phyloP scores from a whole-genome alignment of 2,113 vertebrate genomes.

The Pseudopodoces humilis region DNA sequence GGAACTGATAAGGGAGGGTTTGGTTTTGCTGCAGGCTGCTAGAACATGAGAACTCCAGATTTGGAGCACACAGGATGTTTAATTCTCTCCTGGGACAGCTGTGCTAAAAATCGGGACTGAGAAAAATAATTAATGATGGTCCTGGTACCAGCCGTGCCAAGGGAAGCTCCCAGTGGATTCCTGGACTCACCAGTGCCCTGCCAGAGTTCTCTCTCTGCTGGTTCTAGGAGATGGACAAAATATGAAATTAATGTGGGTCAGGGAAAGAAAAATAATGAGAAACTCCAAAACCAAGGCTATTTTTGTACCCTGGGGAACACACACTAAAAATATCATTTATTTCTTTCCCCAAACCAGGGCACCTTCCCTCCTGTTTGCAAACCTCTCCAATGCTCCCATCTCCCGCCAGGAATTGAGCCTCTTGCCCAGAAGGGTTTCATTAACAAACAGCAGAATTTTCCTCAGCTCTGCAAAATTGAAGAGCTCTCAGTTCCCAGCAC shows the following conservation, averaged over 20 bases:
- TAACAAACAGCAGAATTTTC: neutral
- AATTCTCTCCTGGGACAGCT: neutral
- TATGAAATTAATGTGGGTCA: neutral
- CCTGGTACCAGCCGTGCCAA: neutral
- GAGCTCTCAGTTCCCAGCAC: neutral
- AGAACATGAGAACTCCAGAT: neutral
- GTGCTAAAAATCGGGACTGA: neutral
- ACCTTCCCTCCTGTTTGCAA: neutral
- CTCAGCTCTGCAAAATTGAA: neutral
- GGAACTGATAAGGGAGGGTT: neutral
- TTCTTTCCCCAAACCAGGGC: neutral
- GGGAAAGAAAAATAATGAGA: neutral
- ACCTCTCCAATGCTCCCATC: neutral
- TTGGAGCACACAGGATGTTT: neutral
- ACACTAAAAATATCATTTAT: rapidly evolving
- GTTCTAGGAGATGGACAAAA: neutral
- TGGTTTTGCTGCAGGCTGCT: neutral
- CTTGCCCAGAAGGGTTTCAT: neutral
- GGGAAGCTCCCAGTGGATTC: neutral
- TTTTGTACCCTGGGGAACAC: neutral
- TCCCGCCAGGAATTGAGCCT: neutral
- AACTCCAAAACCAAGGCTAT: neutral
- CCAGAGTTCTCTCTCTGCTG: neutral
- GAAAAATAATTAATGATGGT: neutral
- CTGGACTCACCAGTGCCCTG: neutral